Conservation (phyloP, 2,888 invertebrate species). For the Cephus sareptanus region DNA sequence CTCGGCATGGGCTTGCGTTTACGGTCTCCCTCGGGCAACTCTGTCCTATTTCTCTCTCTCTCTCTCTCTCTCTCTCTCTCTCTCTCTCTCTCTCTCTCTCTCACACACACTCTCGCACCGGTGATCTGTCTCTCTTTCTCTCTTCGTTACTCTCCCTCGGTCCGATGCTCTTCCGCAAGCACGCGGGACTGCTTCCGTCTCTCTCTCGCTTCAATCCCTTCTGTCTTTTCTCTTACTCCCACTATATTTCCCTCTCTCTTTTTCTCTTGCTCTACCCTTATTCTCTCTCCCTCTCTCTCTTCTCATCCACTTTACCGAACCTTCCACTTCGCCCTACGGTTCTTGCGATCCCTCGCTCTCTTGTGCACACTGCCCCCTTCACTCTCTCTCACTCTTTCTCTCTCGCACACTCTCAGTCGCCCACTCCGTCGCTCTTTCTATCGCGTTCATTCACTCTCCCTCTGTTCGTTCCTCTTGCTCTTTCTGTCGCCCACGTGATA, state of each 20-base stretch:
- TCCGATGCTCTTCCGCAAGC: constrained; percentile 45
- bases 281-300: constrained; percentile 25
- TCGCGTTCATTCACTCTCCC: constrained; percentile 15
- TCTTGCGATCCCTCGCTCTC: constrained; percentile 17
- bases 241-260: constrained; percentile 23
- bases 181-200: constrained; percentile 28
- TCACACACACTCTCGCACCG: constrained; percentile 16
- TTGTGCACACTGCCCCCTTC: constrained; percentile 4
- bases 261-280: constrained; percentile 24
- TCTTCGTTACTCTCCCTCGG: constrained; percentile 20
- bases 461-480: constrained; percentile 15
- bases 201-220: constrained; percentile 13
- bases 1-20: constrained; percentile 19
- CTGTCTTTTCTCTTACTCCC: constrained; percentile 19
- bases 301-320: neutral
- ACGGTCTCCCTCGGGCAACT: constrained; percentile 46
- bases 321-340: constrained; percentile 27
- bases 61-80: constrained; percentile 16
- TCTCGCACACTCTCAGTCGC: constrained; percentile 21
- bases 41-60: constrained; percentile 25
- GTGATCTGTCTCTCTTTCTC: constrained; percentile 10
- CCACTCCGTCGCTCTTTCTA: constrained; percentile 21
- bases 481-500: constrained; percentile 7
- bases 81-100: constrained; percentile 17
- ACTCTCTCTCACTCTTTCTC: constrained; percentile 22